Percentiles rank a stretch among this genome's conserved stretches.
Evolutionary conservation across 2,113 vertebrate species (phyloP).

Genomic region (Jaculus jaculus): DNA sequence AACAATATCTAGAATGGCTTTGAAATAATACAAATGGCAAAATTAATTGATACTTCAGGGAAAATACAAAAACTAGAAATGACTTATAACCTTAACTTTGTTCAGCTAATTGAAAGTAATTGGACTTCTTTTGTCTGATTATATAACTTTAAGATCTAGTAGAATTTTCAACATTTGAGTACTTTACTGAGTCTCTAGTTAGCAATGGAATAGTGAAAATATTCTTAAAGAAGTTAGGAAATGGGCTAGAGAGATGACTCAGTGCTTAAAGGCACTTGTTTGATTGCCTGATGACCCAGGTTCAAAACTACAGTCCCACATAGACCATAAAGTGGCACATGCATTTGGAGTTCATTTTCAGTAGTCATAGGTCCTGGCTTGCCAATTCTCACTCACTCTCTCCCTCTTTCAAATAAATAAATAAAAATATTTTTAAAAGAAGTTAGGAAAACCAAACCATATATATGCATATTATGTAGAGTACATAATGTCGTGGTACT

Average conservation of each 20-base stretch:
- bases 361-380: too few relatives aligned
- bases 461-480: not conserved
- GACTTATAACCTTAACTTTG: not conserved
- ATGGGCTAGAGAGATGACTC: too few relatives aligned
- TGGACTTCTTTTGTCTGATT: not conserved
- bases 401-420: too few relatives aligned
- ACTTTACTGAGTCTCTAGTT: not conserved
- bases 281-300: too few relatives aligned
- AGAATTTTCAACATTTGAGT: not conserved
- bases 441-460: not conserved
- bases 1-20: not conserved
- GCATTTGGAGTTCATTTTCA: too few relatives aligned
- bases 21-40: not conserved
- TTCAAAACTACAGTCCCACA: too few relatives aligned
- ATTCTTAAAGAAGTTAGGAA: not conserved
- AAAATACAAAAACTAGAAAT: not conserved
- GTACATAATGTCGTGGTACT: not conserved
- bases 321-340: too few relatives aligned
- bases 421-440: not conserved
- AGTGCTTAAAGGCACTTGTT: too few relatives aligned
- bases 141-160: not conserved
- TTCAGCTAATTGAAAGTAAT: not conserved
- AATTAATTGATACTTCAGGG: not conserved
- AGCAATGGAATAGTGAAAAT: not conserved
- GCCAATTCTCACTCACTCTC: too few relatives aligned